Conservation (phyloP, 2,113 vertebrate species). For the Notothenia rossii region DNA sequence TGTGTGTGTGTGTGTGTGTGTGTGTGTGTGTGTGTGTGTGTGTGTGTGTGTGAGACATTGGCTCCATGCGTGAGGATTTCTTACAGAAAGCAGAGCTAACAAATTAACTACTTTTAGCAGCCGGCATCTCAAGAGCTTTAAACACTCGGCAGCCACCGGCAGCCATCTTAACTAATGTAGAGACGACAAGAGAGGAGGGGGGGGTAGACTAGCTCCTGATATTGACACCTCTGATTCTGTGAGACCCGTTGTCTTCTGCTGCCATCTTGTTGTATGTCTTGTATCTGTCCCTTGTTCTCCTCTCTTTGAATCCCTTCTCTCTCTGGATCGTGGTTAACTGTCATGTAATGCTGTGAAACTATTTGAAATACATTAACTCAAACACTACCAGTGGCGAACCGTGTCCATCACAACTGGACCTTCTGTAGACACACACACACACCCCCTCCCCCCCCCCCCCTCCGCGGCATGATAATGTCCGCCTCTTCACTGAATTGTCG, state of each 20-base stretch:
- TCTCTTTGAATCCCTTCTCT: neutral
- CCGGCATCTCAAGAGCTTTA: constrained; percentile 61
- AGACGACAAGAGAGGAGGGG: constrained; percentile 26
- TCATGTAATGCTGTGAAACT: neutral
- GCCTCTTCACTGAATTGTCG: no score
- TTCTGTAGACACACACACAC: no score
- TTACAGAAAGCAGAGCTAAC: constrained; percentile 67
- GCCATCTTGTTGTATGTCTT: constrained; percentile 48
- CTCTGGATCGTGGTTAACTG: neutral
- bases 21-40: no score
- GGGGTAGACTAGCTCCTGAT: neutral
- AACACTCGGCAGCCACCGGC: constrained; percentile 49
- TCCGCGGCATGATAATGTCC: no score
- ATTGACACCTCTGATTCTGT: neutral
- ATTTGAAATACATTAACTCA: neutral
- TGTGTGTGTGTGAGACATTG: neutral
- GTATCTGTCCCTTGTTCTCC: neutral
- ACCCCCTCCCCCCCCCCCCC: no score
- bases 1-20: no score
- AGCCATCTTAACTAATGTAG: constrained; percentile 72
- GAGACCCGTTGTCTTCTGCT: constrained; percentile 32
- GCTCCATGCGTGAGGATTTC: constrained; percentile 69
- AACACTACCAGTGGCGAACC: no score
- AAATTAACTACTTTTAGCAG: constrained; percentile 73
- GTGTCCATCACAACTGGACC: no score